Percentiles rank a stretch among this genome's conserved stretches.
Evolutionary conservation across 2,113 vertebrate genomes (phyloP).

Genomic region (Aptenodytes forsteri): DNA sequence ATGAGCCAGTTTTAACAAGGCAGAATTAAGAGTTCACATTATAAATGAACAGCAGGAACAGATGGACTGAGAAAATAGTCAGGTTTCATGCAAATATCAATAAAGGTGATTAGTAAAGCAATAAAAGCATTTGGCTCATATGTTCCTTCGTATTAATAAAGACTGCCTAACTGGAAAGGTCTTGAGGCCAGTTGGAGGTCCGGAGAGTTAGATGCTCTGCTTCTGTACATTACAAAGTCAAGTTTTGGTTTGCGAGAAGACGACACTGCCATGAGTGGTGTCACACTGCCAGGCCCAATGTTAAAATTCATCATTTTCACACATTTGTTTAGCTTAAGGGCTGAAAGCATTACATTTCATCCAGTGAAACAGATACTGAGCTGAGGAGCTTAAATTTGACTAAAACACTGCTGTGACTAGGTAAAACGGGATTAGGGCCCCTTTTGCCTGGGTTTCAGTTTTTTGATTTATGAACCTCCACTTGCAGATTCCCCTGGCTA

Average conservation of each 20-base stretch:
- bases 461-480: background rate
- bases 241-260: background rate
- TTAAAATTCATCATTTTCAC: background rate
- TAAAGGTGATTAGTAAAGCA: slow-evolving; percentile 37
- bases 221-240: background rate
- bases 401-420: background rate
- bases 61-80: slow-evolving; percentile 34
- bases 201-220: background rate
- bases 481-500: background rate
- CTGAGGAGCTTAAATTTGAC: background rate
- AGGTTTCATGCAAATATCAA: slow-evolving; percentile 35
- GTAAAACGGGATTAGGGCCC: background rate
- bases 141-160: background rate
- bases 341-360: background rate
- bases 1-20: slow-evolving; percentile 12
- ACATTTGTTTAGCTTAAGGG: background rate
- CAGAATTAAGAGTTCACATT: slow-evolving; percentile 18
- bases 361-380: background rate
- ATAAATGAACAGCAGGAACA: slow-evolving; percentile 46
- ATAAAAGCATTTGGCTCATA: background rate
- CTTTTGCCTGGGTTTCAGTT: background rate
- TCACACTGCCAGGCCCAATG: background rate
- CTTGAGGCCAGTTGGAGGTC: background rate
- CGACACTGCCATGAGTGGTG: background rate
- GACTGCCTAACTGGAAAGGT: background rate